Conservation (phyloP, 2,797 vertebrate species). For the Ceyx erithaca region DNA sequence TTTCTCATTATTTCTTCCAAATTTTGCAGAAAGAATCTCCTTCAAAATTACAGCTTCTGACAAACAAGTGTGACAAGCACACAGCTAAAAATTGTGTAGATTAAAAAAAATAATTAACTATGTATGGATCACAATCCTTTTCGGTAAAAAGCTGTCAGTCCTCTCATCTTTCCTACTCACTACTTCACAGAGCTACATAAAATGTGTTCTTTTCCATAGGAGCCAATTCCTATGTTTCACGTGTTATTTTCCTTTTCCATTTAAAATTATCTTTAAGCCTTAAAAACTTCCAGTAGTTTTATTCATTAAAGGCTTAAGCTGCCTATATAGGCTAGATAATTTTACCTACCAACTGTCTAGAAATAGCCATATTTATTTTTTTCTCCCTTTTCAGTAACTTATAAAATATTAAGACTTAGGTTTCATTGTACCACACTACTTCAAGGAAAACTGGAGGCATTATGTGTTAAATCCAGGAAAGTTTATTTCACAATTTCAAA, state of each 20-base stretch:
- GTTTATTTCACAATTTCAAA: neutral
- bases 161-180: neutral
- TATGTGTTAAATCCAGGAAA: neutral
- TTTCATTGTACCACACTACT: neutral
- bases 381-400: neutral
- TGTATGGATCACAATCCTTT: neutral
- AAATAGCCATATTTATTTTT: neutral
- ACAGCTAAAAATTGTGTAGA: neutral
- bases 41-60: neutral
- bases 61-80: neutral
- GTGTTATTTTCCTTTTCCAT: neutral
- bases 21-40: neutral
- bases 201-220: neutral
- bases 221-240: neutral
- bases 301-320: neutral
- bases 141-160: neutral
- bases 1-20: neutral
- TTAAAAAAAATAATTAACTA: neutral
- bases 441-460: neutral
- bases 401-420: neutral
- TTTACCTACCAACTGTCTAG: neutral
- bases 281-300: neutral
- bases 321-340: neutral
- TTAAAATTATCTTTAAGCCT: neutral
- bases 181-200: neutral